phyloP scores from a whole-genome alignment of 2,888 invertebrate species.

The Meteorus cinctellus region DNA sequence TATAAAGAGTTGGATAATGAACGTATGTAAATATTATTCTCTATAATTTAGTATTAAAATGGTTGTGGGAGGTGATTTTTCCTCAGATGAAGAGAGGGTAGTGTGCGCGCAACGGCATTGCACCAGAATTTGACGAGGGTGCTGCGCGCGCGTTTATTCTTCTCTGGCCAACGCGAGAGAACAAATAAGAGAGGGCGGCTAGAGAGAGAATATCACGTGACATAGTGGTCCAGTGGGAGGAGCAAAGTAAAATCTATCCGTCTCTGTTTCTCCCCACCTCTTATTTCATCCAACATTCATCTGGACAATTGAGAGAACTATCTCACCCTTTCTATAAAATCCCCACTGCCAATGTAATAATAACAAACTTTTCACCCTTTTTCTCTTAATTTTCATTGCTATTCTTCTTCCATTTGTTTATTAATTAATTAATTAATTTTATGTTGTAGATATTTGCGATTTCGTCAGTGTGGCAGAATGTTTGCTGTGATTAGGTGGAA shows the following conservation, averaged over 20 bases:
- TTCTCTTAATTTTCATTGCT: too few species aligned
- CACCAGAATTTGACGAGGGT: neutral
- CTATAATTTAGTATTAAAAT: too few species aligned
- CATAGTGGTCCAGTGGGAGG: constrained; percentile 65
- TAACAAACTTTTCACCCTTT: too few species aligned
- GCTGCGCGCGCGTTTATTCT: constrained; percentile 25
- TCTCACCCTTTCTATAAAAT: neutral
- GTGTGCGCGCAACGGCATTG: neutral
- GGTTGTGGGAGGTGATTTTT: too few species aligned
- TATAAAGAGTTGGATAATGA: too few species aligned
- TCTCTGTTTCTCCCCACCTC: constrained; percentile 60
- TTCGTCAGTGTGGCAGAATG: too few species aligned
- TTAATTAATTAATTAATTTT: too few species aligned
- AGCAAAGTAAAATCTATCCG: constrained; percentile 55
- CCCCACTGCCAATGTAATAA: neutral
- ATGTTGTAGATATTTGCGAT: too few species aligned
- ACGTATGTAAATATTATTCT: too few species aligned
- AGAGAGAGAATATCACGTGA: constrained; percentile 62
- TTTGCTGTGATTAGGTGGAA: too few species aligned
- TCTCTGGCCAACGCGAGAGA: neutral
- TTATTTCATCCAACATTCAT: constrained; percentile 44
- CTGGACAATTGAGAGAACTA: constrained; percentile 35
- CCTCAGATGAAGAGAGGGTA: neutral
- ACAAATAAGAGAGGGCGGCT: constrained; percentile 32
- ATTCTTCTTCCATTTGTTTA: too few species aligned